Evolutionary conservation across 64 coral and sea anemone genomes (phyloP).

Genomic region (Montipora efflorescens): DNA sequence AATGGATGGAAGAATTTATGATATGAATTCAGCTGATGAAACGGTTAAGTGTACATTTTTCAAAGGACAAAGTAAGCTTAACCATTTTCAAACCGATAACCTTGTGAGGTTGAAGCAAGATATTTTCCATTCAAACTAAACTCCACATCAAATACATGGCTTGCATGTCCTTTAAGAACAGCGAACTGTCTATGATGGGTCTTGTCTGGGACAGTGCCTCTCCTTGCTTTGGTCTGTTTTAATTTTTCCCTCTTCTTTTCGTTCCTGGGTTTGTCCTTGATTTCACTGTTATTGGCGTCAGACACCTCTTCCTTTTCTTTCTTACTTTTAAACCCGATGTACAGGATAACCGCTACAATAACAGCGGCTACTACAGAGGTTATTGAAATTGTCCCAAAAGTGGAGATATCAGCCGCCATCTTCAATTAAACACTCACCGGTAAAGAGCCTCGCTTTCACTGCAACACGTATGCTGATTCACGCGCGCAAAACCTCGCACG

Average conservation of each 20-base stretch:
- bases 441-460: conserved; percentile 78
- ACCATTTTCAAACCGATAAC: conserved; percentile 33
- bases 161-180: conserved; percentile 93
- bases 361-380: conserved; percentile 70
- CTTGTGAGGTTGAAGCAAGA: conserved; percentile 88
- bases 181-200: conserved; percentile 80
- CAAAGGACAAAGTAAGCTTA: neutral
- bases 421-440: conserved; percentile 53
- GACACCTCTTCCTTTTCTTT: conserved; percentile 20
- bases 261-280: conserved; percentile 62
- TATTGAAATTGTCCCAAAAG: conserved; percentile 58
- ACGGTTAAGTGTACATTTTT: neutral
- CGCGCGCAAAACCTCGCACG: neutral
- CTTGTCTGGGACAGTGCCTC: conserved; percentile 16
- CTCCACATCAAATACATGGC: conserved; percentile 89
- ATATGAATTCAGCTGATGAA: neutral
- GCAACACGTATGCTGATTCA: neutral
- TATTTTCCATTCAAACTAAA: conserved; percentile 95
- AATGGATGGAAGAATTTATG: neutral
- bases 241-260: conserved; percentile 38
- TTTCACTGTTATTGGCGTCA: conserved; percentile 21
- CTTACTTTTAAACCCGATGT: conserved; percentile 74
- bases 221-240: conserved; percentile 39
- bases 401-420: conserved; percentile 81
- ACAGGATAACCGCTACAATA: conserved; percentile 76